Percentiles rank a stretch among this genome's conserved stretches.
Conservation (phyloP, 2,888 invertebrate genomes). For the Caenorhabditis angaria region DNA sequence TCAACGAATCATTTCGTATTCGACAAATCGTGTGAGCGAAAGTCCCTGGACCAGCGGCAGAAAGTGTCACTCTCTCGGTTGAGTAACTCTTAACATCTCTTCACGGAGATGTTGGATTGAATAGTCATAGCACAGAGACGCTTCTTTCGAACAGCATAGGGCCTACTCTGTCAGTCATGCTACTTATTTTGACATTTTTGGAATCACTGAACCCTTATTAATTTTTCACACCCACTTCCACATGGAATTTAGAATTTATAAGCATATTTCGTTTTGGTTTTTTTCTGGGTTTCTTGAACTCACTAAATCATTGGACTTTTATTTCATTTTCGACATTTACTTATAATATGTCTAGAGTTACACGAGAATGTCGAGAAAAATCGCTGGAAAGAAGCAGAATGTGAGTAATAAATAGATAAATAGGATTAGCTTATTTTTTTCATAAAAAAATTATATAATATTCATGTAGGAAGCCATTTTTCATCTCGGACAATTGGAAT, state of each 20-base stretch:
- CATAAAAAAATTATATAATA: neutral
- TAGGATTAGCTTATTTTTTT: slow-evolving; percentile 8
- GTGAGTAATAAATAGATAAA: slow-evolving; percentile 32
- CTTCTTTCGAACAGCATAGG: slow-evolving; percentile 61
- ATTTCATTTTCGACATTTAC: neutral
- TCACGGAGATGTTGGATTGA: slow-evolving; percentile 31
- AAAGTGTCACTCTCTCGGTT: slow-evolving; percentile 56
- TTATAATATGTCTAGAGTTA: slow-evolving; percentile 32
- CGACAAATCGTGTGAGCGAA: slow-evolving; percentile 59
- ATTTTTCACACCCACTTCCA: neutral
- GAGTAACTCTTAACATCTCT: slow-evolving; percentile 27
- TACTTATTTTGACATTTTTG: slow-evolving; percentile 4
- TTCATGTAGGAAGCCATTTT: slow-evolving; percentile 19
- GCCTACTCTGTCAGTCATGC: slow-evolving; percentile 60
- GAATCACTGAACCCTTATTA: neutral
- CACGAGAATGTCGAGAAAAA: slow-evolving; percentile 43
- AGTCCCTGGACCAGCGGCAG: slow-evolving; percentile 62
- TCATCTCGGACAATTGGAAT: slow-evolving; percentile 30
- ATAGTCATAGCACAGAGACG: slow-evolving; percentile 63
- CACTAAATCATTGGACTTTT: neutral
- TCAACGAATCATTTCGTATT: slow-evolving; percentile 48
- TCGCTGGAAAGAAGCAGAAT: slow-evolving; percentile 32
- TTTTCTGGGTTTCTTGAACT: no score
- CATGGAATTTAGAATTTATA: no score
- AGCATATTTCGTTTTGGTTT: neutral